A percentile compares a stretch with the other conserved stretches of the same genome.
Evolutionary conservation across 2,113 vertebrate species (phyloP).

Genomic region (Brachypteracias leptosomus): DNA sequence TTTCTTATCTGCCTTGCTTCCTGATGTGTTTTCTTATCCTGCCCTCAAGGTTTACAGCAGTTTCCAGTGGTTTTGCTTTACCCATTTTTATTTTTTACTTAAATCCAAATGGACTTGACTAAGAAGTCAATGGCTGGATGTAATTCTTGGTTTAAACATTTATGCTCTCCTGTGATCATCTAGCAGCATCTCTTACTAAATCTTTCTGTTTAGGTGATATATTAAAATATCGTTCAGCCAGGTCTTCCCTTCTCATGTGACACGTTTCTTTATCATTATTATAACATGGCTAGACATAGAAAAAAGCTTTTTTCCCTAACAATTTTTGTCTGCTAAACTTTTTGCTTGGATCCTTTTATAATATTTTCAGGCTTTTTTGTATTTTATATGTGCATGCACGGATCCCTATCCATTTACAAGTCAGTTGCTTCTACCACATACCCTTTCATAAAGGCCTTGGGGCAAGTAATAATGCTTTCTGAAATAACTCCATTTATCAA

Average conservation of each 20-base stretch:
- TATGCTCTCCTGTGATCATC: background rate
- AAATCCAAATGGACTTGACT: slow-evolving; percentile 35
- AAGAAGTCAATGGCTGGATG: background rate
- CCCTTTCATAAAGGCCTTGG: slow-evolving; percentile 43
- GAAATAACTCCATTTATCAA: slow-evolving; percentile 67
- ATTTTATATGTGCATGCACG: slow-evolving; percentile 2
- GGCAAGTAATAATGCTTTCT: slow-evolving; percentile 65
- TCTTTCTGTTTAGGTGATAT: background rate
- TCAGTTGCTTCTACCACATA: slow-evolving; percentile 22
- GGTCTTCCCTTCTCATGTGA: background rate
- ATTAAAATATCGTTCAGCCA: slow-evolving; percentile 28
- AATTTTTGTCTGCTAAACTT: slow-evolving; percentile 32
- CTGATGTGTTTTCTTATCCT: slow-evolving; percentile 54
- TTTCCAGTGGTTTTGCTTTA: slow-evolving; percentile 55
- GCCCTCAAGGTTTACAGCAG: slow-evolving; percentile 45
- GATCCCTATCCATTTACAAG: slow-evolving; percentile 33
- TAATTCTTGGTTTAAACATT: slow-evolving; percentile 44
- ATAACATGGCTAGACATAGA: background rate
- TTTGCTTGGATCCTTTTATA: slow-evolving; percentile 44
- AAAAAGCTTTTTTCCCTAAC: background rate
- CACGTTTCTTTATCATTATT: background rate
- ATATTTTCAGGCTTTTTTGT: slow-evolving; percentile 21
- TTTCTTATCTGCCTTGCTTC: slow-evolving; percentile 53
- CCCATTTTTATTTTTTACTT: slow-evolving; percentile 41
- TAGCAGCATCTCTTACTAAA: slow-evolving; percentile 34